Evolutionary conservation across 2,888 invertebrate species (phyloP).

Genomic region (Cataglyphis altisquamis): DNA sequence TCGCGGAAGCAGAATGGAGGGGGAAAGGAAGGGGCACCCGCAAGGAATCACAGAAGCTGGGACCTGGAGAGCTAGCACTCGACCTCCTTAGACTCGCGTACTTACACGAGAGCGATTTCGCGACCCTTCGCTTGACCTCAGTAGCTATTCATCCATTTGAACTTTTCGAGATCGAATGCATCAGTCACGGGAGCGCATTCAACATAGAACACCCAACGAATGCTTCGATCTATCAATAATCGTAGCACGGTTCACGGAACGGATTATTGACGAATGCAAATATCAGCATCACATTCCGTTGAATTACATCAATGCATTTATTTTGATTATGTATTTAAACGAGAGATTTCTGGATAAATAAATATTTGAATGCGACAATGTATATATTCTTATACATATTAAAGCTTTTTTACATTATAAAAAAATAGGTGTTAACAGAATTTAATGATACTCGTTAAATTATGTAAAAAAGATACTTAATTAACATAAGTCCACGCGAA

Average conservation of each 20-base stretch:
- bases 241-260: background rate
- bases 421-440: background rate
- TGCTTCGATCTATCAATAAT: conserved; percentile 17
- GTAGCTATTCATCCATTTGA: conserved; percentile 57
- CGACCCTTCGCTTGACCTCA: conserved; percentile 61
- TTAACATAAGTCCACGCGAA: background rate
- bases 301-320: conserved; percentile 22
- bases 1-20: conserved; percentile 19
- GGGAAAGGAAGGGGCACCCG: conserved; percentile 18
- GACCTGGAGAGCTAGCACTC: conserved; percentile 66
- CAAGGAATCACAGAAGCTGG: conserved; percentile 56
- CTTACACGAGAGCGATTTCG: conserved; percentile 64
- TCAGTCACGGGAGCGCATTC: conserved; percentile 43
- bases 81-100: conserved; percentile 69
- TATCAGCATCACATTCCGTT: background rate
- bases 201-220: background rate
- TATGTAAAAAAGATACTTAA: background rate
- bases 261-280: conserved; percentile 21
- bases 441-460: background rate
- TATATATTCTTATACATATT: background rate
- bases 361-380: background rate
- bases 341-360: background rate
- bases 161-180: conserved; percentile 57
- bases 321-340: background rate
- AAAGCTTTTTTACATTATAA: background rate